Evolutionary conservation across 2,888 invertebrate genomes (phyloP).

Genomic region (Epistrophe eligans): DNA sequence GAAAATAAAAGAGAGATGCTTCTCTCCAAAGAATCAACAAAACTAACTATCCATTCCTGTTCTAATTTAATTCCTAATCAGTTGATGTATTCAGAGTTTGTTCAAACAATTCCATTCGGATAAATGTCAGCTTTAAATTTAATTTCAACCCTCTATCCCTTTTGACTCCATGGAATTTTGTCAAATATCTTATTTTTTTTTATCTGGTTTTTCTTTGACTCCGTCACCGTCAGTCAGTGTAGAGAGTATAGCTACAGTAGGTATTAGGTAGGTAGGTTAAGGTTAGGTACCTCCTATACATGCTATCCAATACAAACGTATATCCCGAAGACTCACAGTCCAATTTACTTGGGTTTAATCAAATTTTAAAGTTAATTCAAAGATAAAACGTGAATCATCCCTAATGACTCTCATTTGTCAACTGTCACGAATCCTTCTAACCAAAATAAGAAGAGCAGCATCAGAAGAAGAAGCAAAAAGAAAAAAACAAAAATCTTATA

Average conservation of each 20-base stretch:
- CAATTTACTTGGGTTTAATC: conserved; percentile 71
- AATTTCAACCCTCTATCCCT: conserved; percentile 1
- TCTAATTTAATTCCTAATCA: conserved; percentile 67
- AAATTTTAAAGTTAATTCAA: conserved; percentile 77
- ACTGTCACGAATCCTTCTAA: conserved; percentile 76
- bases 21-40: conserved; percentile 9
- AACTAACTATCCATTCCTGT: conserved; percentile 43
- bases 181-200: not conserved
- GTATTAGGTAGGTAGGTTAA: not conserved
- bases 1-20: not conserved
- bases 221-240: conserved; percentile 1
- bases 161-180: conserved; percentile 2
- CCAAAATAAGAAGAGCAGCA: not conserved
- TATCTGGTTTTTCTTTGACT: not conserved
- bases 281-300: not conserved
- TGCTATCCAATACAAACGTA: not conserved
- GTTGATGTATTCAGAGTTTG: conserved; percentile 53
- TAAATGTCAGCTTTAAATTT: conserved; percentile 58
- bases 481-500: not conserved
- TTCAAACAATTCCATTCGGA: conserved; percentile 61
- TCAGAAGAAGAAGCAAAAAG: not conserved
- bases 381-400: conserved; percentile 76
- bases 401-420: conserved; percentile 78
- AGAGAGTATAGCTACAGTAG: not conserved
- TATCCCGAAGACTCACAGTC: conserved; percentile 35